These are phyloP conservation scores for Sitobion miscanthi DNA, from an alignment of 1,140 invertebrate genomes.

Conservation along the genomic window DNA sequence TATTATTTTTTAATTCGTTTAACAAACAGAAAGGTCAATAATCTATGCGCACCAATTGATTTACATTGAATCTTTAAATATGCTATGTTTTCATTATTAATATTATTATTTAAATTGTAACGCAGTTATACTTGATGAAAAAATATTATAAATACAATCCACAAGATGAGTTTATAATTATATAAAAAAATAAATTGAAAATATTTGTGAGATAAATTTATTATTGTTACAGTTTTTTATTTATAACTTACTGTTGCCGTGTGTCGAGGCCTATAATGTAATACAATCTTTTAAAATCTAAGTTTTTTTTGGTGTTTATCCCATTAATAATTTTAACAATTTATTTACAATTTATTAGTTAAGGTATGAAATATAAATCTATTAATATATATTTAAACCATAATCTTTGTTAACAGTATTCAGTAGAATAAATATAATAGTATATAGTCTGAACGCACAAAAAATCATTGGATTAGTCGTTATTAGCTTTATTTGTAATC, in stretches of 20 bases:
- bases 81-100: background rate
- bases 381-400: too few relatives aligned
- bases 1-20: background rate
- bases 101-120: background rate
- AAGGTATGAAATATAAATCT: too few relatives aligned
- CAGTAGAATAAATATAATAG: too few relatives aligned
- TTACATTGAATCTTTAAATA: background rate
- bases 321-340: too few relatives aligned
- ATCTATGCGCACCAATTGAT: background rate
- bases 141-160: background rate
- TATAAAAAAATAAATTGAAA: background rate
- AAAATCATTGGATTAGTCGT: too few relatives aligned
- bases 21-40: background rate
- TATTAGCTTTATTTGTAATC: too few relatives aligned
- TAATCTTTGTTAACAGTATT: too few relatives aligned
- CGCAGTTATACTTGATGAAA: background rate
- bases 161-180: background rate
- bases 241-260: background rate
- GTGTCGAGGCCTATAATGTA: background rate
- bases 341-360: too few relatives aligned
- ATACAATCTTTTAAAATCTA: background rate
- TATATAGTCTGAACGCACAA: too few relatives aligned
- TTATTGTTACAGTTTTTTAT: background rate
- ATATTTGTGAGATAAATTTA: background rate
- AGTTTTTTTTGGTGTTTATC: too few relatives aligned